Percentiles rank a stretch among this genome's conserved stretches.
phyloP scores from a whole-genome alignment of 2,888 invertebrate genomes.

The Schrankia costaestrigalis region DNA sequence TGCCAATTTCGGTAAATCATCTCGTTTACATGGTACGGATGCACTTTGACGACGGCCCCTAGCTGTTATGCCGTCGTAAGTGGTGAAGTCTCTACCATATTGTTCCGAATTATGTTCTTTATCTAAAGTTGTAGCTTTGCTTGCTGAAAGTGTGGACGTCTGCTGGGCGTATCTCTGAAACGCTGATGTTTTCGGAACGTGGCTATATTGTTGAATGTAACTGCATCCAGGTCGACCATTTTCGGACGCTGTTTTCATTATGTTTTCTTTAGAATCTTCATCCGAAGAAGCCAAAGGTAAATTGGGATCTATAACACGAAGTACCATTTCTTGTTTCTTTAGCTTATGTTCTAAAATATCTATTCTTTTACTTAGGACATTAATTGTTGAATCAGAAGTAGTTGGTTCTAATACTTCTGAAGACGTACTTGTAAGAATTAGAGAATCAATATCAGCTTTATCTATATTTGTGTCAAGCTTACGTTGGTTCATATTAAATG shows the following conservation, averaged over 20 bases:
- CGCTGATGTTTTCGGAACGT: conserved; percentile 69
- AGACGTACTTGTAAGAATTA: conserved; percentile 49
- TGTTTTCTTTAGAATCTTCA: conserved; percentile 49
- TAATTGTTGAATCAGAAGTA: conserved; percentile 37
- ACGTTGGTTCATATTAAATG: conserved; percentile 49
- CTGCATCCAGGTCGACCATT: conserved; percentile 59
- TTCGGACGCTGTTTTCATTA: conserved; percentile 41
- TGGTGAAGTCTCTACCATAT: conserved; percentile 69
- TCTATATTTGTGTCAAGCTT: conserved; percentile 29
- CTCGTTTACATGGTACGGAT: conserved; percentile 67
- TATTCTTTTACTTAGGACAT: conserved; percentile 54
- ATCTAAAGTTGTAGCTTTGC: conserved; percentile 62
- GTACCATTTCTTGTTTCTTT: conserved; percentile 64
- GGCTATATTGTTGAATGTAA: conserved; percentile 71
- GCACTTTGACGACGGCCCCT: conserved; percentile 67
- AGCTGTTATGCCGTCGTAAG: conserved; percentile 71
- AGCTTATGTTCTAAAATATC: conserved; percentile 61
- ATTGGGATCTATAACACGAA: conserved; percentile 57
- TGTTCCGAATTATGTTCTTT: conserved; percentile 73
- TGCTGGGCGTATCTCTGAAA: conserved; percentile 66
- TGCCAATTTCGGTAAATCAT: conserved; percentile 61
- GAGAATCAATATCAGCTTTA: conserved; percentile 56
- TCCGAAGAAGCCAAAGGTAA: conserved; percentile 59
- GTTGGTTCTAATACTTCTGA: conserved; percentile 42
- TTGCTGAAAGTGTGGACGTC: conserved; percentile 55